A percentile compares a stretch with the other conserved stretches of the same genome.
Conservation (phyloP, 2,113 vertebrate species). For the Oryzias melastigma region DNA sequence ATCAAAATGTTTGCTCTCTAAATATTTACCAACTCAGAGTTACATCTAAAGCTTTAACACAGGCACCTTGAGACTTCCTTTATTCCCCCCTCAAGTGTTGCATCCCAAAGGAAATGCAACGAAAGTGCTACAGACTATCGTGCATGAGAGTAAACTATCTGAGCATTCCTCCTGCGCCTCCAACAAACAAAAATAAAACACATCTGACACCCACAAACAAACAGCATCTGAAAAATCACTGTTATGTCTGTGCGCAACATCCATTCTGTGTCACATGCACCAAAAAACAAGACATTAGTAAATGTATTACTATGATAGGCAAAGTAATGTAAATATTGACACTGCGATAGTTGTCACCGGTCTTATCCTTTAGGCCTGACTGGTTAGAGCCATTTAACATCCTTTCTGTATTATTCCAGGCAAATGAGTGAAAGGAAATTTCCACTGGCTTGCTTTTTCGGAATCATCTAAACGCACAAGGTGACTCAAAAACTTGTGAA, state of each 20-base stretch:
- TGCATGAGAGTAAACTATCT: conserved; percentile 58
- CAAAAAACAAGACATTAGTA: conserved; percentile 10
- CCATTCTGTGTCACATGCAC: conserved; percentile 17
- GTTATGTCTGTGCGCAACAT: conserved; percentile 5
- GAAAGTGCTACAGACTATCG: conserved; percentile 63
- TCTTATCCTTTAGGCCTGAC: conserved; percentile 15
- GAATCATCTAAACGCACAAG: not conserved
- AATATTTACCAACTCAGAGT: conserved; percentile 76
- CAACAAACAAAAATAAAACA: conserved; percentile 26
- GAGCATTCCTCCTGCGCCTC: conserved; percentile 55
- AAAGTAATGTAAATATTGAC: conserved; percentile 58
- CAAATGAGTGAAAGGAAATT: not conserved
- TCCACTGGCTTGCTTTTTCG: not conserved
- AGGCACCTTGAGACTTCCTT: conserved; percentile 67
- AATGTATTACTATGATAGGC: conserved; percentile 26
- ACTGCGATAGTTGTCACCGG: conserved; percentile 32
- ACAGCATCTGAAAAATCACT: conserved; percentile 34
- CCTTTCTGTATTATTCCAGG: conserved; percentile 35
- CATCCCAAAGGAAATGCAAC: conserved; percentile 70
- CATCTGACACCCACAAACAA: conserved; percentile 42
- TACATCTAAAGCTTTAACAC: conserved; percentile 64
- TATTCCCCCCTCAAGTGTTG: conserved; percentile 54
- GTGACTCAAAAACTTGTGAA: not conserved
- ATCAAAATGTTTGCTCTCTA: conserved; percentile 77
- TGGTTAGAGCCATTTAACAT: conserved; percentile 34